Base-by-base conservation (phyloP, 1,140 invertebrate genomes). In the Drosophila hydei region DNA sequence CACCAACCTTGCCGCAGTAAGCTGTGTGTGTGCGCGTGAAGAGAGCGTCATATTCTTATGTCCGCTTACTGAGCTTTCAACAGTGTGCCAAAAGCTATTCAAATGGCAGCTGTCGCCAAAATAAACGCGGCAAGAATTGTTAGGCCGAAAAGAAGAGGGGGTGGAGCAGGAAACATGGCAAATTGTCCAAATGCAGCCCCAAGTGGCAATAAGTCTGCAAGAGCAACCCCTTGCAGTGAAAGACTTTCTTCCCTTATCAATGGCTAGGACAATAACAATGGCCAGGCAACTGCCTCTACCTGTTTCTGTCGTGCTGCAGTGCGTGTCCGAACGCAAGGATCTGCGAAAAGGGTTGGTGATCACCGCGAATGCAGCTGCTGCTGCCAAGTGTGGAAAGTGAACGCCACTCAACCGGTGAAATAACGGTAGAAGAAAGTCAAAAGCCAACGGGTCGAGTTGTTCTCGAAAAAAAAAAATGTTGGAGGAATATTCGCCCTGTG, bases 221-320 rank as follows among this genome's bases (percentile, higher is more conserved):
- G n/a, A 9, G 30, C 45, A 69, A 72, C 74, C 72, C 72, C 71
- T 58, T 42, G 23, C n/a, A 75, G 67, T 50, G 81, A 87, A 85
- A 85, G 72, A 71, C 77, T 85, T 85, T 85, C 81, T 85, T 77
- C 74, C 62, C 51, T 72, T 72, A 72, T 72, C 50, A 72, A 47
- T 18, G 33, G 65, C 70, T n/a, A 30, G 27, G 36, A 43, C 36
- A 51, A 19, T 2, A 19, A 48, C 19, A 47, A 58, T 12, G 23
- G 51, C 23, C 30, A 14, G 14, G 47, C 19, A 70, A 74, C 64
- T 68, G 33, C 9, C 38, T 69, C 14, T 55, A 55, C 52, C 56
- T 58, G 33, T 45, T 14, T 19, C 21, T 21, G 19, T 58, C 19
- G 12, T 12, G n/a, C 1, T 62, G 70, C 72, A 25, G 67, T 78